Evolutionary conservation across 2,888 invertebrate genomes (phyloP), one percentile per base, ranked within the genome.

Genomic region (Pristionchus exspectatus): DNA sequence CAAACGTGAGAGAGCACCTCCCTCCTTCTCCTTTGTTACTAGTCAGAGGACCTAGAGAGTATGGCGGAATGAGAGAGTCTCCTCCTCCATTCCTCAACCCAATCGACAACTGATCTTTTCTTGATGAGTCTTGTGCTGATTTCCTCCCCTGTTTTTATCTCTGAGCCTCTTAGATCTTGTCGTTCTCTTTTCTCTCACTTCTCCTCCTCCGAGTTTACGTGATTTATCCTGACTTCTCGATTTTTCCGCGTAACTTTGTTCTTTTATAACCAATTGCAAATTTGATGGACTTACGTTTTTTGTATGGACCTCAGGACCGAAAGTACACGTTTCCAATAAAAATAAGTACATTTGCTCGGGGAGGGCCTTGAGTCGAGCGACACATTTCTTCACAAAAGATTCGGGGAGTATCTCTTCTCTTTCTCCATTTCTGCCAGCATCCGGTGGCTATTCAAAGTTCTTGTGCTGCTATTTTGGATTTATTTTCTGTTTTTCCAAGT

Each of bases 61-160:
- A 24, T 63, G 14, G 1, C 16, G 9, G 7, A 72, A 72, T 72
- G 21, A 38, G 74, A 74, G 38, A 74, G 33, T 7, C 33, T 81
- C 18, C 44, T n/a, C 81, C 44, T 14, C n/a, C 74, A 24, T 10
- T 50, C 21, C 50, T 81, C 44, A 12, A 7, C 81, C 81, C 81
- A 81, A 81, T 81, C 81, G 81, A 81, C 81, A 81, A 81, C 50
- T 81, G 81, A 81, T 81, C 50, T 27, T 1, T 3, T 38, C 44
- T 44, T 44, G 50, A 54, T 81, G 50, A 44, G 44, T 50, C 44
- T 50, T 81, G 50, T 27, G 50, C 50, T 50, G 50, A 27, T 21
- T 81, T n/a, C 33, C 72, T 33, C 30, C 44, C 44, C 16, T 72
- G 30, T 72, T 72, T 33, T 72, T 30, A 16, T 81, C 81, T 81